These are phyloP conservation scores for Pseudonaja textilis DNA, from an alignment of 2,113 vertebrate genomes.

Conservation along the genomic window DNA sequence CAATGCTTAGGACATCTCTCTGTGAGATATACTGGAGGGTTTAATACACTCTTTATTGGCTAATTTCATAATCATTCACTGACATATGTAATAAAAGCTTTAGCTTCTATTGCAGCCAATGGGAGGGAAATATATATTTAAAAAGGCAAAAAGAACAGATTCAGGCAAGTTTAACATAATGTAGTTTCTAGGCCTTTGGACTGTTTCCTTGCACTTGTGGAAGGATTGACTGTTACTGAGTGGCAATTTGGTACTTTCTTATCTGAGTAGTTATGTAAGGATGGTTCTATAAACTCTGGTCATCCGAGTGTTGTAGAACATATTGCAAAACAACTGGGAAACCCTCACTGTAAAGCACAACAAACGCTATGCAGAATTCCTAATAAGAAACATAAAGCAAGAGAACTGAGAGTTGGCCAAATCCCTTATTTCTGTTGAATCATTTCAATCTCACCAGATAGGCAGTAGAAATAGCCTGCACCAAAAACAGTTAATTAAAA, in stretches of 20 bases:
- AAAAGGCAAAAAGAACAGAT: neutral
- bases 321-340: neutral
- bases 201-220: neutral
- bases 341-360: neutral
- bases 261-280: neutral
- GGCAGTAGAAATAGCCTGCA: neutral
- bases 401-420: neutral
- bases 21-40: neutral
- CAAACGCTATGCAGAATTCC: neutral
- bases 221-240: neutral
- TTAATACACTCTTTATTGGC: neutral
- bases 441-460: neutral
- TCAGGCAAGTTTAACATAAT: neutral
- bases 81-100: neutral
- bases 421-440: neutral
- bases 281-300: neutral
- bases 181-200: neutral
- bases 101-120: neutral
- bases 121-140: neutral
- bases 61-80: neutral
- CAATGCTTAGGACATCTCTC: neutral
- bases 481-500: neutral
- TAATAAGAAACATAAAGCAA: neutral
- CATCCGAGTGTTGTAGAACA: neutral
- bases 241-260: neutral